Conservation (phyloP, 2,888 invertebrate genomes). For the Metacarcinus magister region DNA sequence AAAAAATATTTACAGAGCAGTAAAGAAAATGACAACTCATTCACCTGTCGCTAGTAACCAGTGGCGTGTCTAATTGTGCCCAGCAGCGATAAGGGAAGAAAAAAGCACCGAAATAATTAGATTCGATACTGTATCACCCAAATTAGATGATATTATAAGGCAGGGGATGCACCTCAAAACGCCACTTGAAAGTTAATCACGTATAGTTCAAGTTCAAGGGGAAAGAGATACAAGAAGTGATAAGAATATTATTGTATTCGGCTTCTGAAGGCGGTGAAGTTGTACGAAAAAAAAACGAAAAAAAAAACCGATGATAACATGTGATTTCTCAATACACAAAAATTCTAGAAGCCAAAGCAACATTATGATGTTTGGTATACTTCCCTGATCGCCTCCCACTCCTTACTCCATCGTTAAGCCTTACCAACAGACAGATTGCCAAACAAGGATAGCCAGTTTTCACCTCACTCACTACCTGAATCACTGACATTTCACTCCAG, state of each 20-base stretch:
- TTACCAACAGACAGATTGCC: neutral
- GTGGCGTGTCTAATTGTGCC: neutral
- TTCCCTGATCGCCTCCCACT: slow-evolving; percentile 30
- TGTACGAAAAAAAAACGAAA: neutral
- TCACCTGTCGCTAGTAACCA: neutral
- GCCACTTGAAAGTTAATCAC: neutral
- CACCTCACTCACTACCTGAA: slow-evolving; percentile 32
- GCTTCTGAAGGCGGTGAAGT: neutral
- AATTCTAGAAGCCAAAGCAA: neutral
- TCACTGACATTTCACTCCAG: neutral
- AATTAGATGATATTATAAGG: neutral
- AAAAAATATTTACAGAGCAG: neutral
- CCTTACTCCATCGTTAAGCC: neutral
- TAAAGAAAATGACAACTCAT: slow-evolving; percentile 30
- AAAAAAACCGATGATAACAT: neutral
- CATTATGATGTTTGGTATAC: neutral
- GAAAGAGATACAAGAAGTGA: neutral
- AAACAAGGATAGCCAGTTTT: neutral
- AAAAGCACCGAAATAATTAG: neutral
- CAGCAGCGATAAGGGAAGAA: neutral
- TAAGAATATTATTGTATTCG: neutral
- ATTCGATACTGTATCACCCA: neutral
- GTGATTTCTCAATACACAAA: neutral
- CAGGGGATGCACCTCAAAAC: neutral
- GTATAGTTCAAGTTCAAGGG: slow-evolving; percentile 17